Conservation (phyloP, 2,113 vertebrate species). For the Leucopsar rothschildi region DNA sequence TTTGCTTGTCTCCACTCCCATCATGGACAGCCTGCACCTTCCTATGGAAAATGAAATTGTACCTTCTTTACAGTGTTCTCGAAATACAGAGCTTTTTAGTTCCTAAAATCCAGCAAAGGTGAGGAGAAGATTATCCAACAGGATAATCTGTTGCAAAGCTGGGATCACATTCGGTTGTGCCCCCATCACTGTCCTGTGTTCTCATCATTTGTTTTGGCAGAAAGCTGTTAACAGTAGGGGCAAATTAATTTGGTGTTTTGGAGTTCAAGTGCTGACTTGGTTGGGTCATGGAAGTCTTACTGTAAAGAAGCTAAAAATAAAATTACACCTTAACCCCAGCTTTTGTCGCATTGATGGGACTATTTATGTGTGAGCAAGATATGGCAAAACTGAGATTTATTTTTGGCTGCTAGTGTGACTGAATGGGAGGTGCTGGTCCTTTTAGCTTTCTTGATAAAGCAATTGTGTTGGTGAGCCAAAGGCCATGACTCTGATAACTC, state of each 20-base stretch:
- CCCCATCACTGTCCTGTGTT: background rate
- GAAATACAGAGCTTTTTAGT: background rate
- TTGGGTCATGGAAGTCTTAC: background rate
- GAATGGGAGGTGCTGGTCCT: background rate
- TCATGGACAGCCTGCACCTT: background rate
- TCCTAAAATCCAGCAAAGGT: background rate
- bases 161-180: background rate
- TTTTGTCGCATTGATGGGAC: background rate
- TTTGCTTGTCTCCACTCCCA: background rate
- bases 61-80: background rate
- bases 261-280: background rate
- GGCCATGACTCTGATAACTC: background rate
- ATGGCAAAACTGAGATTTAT: background rate
- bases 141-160: background rate
- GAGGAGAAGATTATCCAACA: background rate
- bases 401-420: slow-evolving; percentile 13
- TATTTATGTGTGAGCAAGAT: background rate
- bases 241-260: background rate
- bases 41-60: background rate
- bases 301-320: background rate
- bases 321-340: background rate
- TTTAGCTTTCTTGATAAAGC: slow-evolving; percentile 8
- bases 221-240: background rate
- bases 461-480: background rate
- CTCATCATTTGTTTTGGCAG: background rate